phyloP scores from a whole-genome alignment of 2,113 vertebrate genomes.

The Cervus canadensis region DNA sequence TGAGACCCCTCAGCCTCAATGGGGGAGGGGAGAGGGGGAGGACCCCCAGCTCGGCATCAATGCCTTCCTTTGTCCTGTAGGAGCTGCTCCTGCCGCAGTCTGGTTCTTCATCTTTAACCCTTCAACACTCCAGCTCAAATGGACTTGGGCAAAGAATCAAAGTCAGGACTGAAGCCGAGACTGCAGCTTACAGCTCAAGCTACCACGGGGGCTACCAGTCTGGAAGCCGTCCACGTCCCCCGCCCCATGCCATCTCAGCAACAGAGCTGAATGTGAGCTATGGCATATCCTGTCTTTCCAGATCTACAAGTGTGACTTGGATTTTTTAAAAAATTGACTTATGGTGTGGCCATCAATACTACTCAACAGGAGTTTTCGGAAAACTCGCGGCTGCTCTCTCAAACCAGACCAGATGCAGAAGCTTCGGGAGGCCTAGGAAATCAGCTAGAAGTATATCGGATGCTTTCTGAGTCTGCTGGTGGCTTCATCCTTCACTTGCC shows the following conservation, averaged over 20 bases:
- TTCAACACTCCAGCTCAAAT: slow-evolving; percentile 22
- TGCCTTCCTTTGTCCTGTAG: slow-evolving; percentile 12
- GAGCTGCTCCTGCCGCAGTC: neutral
- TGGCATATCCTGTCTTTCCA: neutral
- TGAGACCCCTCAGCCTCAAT: slow-evolving; percentile 46
- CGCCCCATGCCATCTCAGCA: neutral
- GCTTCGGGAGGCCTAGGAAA: neutral
- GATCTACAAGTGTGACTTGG: neutral
- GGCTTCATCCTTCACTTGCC: neutral
- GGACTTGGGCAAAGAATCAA: slow-evolving; percentile 37
- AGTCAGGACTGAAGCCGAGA: neutral
- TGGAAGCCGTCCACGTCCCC: neutral
- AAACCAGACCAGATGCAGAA: neutral
- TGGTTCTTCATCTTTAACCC: slow-evolving; percentile 39
- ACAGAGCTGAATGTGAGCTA: neutral
- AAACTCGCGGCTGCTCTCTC: neutral
- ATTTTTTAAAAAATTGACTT: neutral
- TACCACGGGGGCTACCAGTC: neutral
- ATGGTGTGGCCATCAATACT: neutral
- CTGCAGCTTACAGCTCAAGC: neutral
- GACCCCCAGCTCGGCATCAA: neutral
- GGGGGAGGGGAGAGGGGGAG: neutral
- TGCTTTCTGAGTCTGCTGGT: neutral
- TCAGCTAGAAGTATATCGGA: neutral
- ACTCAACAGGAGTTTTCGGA: neutral